A percentile compares a stretch with the other conserved stretches of the same genome.
Evolutionary conservation across 1,140 invertebrate species (phyloP).

Genomic region (Rhyzopertha dominica): DNA sequence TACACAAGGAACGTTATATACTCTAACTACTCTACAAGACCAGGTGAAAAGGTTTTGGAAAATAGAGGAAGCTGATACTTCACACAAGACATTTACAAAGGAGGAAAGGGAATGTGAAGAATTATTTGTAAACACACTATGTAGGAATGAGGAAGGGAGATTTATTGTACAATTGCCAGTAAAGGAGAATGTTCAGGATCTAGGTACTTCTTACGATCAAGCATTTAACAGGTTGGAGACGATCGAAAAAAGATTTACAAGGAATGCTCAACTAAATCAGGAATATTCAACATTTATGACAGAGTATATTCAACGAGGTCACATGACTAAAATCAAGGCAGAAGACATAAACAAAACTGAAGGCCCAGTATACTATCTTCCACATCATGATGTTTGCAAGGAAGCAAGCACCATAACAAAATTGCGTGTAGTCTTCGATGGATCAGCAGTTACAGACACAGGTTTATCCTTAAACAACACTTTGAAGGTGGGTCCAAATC

Average conservation of each 20-base stretch:
- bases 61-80: slow-evolving; percentile 19
- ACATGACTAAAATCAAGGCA: slow-evolving; percentile 29
- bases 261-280: slow-evolving; percentile 21
- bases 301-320: slow-evolving; percentile 37
- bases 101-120: slow-evolving; percentile 18
- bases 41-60: slow-evolving; percentile 27
- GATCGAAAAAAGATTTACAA: slow-evolving; percentile 31
- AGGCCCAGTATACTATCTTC: slow-evolving; percentile 39
- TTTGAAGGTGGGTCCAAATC: not conserved
- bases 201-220: slow-evolving; percentile 29
- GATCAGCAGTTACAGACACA: slow-evolving; percentile 25
- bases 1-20: too few relatives aligned
- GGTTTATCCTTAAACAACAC: slow-evolving; percentile 12
- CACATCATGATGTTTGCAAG: slow-evolving; percentile 42
- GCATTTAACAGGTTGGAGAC: slow-evolving; percentile 33
- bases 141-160: slow-evolving; percentile 9
- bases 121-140: slow-evolving; percentile 11
- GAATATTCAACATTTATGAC: slow-evolving; percentile 30
- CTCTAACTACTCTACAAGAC: slow-evolving; percentile 7
- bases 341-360: too few relatives aligned
- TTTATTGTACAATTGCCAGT: slow-evolving; percentile 21
- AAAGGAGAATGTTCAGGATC: slow-evolving; percentile 10
- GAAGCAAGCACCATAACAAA: slow-evolving; percentile 34
- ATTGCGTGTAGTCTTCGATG: slow-evolving; percentile 41
- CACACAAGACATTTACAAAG: slow-evolving; percentile 2